Evolutionary conservation across 1,140 invertebrate genomes (phyloP).

Genomic region (Apis laboriosa): DNA sequence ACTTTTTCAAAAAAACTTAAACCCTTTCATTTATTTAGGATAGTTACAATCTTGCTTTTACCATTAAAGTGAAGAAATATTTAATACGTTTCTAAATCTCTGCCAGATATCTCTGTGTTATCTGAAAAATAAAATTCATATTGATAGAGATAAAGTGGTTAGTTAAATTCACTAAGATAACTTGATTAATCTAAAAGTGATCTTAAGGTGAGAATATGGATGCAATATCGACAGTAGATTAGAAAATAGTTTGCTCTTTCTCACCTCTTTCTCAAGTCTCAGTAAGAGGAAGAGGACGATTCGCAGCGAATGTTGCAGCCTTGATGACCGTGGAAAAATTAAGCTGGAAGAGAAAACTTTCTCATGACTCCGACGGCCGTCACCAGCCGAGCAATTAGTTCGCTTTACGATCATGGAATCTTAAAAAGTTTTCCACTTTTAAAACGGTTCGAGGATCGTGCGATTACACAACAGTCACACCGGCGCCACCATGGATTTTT

Average conservation of each 20-base stretch:
- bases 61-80: too few species aligned
- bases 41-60: too few species aligned
- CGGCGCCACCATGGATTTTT: neutral
- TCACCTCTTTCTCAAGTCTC: neutral
- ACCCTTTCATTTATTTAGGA: too few species aligned
- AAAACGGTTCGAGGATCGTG: neutral
- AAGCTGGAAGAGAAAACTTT: constrained; percentile 34
- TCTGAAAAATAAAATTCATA: too few species aligned
- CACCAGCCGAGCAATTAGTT: constrained; percentile 18
- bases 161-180: too few species aligned
- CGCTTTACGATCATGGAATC: constrained; percentile 19
- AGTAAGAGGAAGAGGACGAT: neutral
- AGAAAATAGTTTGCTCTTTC: constrained; percentile 6
- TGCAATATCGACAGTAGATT: neutral
- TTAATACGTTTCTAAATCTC: too few species aligned
- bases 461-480: neutral
- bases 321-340: constrained; percentile 32
- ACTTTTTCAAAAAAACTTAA: too few species aligned
- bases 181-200: neutral
- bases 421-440: constrained; percentile 14
- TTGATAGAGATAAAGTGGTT: too few species aligned
- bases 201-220: neutral
- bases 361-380: neutral
- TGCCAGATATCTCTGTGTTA: too few species aligned
- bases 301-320: neutral